These are phyloP conservation scores for Leistus spinibarbis DNA, from an alignment of 2,888 invertebrate genomes.

Conservation along the genomic window DNA sequence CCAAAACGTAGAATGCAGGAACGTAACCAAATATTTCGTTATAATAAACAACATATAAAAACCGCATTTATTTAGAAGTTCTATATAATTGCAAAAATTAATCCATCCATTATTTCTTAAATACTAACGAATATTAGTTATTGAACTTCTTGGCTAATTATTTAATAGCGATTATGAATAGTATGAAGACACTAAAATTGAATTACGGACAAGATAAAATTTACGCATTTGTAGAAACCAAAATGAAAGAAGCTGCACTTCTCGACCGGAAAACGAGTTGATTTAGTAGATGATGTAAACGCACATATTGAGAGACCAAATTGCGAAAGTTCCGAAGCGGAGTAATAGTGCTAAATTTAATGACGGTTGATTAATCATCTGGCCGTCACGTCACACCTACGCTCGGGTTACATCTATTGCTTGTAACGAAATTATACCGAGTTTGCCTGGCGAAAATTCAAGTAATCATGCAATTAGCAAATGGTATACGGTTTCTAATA, in stretches of 20 bases:
- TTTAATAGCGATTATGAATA: too few relatives aligned
- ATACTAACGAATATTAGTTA: too few relatives aligned
- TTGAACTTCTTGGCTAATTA: too few relatives aligned
- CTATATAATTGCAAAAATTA: too few relatives aligned
- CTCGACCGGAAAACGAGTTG: background rate
- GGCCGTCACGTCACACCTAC: background rate
- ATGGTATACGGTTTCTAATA: background rate
- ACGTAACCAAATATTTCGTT: too few relatives aligned
- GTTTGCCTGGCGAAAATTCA: background rate
- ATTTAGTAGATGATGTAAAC: background rate
- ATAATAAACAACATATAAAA: too few relatives aligned
- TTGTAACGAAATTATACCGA: background rate
- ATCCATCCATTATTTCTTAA: too few relatives aligned
- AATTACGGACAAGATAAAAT: too few relatives aligned
- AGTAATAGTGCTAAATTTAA: background rate
- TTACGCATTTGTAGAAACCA: too few relatives aligned
- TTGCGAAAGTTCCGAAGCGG: background rate
- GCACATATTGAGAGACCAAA: background rate
- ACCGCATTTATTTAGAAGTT: too few relatives aligned
- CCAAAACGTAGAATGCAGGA: too few relatives aligned
- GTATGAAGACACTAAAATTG: too few relatives aligned
- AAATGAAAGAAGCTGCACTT: background rate
- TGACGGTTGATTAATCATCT: background rate
- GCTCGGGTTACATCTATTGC: background rate
- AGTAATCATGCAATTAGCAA: background rate